Conservation (phyloP, 2,797 vertebrate genomes). For the Gambelia wislizenii region DNA sequence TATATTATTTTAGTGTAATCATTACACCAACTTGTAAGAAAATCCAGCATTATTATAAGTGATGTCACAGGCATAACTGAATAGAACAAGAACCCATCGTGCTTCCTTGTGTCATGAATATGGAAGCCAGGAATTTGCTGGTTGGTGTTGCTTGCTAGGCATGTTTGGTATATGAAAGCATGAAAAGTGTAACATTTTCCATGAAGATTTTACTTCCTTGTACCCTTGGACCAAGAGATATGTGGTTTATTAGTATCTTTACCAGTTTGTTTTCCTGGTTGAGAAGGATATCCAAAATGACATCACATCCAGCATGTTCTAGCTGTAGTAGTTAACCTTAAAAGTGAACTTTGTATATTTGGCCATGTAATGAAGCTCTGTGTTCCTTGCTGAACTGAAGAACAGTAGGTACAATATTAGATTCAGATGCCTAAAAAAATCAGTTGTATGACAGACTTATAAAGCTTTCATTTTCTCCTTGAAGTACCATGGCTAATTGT, state of each 20-base stretch:
- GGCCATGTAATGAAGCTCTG: neutral
- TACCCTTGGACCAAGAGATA: neutral
- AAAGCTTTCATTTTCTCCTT: constrained; percentile 43
- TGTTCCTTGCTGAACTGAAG: neutral
- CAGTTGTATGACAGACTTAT: constrained; percentile 45
- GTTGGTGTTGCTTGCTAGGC: neutral
- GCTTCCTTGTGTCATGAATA: neutral
- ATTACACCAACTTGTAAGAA: neutral
- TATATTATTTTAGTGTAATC: neutral
- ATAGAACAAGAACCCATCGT: neutral
- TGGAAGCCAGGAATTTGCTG: neutral
- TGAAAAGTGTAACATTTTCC: neutral
- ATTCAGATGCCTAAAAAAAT: constrained; percentile 33
- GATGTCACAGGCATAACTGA: neutral
- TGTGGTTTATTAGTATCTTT: neutral
- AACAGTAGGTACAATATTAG: neutral
- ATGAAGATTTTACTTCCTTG: neutral
- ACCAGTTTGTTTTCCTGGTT: neutral
- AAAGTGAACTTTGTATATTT: neutral
- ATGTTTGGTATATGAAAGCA: neutral
- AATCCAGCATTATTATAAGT: neutral
- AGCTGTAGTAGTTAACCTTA: neutral
- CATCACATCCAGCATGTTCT: neutral
- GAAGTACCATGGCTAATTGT: constrained; percentile 31
- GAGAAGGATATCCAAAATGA: neutral